Base-by-base conservation (phyloP, 35 echinoderm and acorn worm genomes). In the Holothuria glaberrima region DNA sequence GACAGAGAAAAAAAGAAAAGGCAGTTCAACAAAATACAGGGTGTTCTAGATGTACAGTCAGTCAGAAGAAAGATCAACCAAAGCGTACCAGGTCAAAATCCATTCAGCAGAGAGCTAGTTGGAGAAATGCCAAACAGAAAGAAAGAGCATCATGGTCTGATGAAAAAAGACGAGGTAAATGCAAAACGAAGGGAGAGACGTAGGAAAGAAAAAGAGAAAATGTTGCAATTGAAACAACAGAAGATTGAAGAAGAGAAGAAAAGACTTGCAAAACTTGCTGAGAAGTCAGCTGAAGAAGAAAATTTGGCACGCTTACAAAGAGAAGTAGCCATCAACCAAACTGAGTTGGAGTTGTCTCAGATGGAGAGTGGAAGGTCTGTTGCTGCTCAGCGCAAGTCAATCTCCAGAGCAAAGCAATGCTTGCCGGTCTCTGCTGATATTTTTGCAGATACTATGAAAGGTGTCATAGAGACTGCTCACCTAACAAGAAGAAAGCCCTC, bases 81-180 rank as follows among this genome's bases (percentile, higher is more conserved):
- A 46, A 46, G 44, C 26, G 26, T 28, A 71, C 67, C 21, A 71
- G 67, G 27, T 22, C 67, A 26, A 71, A 29, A 71, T 71, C 33
- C 13, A 71, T 5, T 71, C 19, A 71, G 67, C 67, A 71, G 67
- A 71, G 67, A 5, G 13, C 27, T 21, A 28, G 33, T 16, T 71
- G 67, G 67, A 71, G 26, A 71, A 71, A 16, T 16, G 67, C 21
- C 19, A 71, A 71, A 29, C 21, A 71, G 67, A 71, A 71, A 71
- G 67, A 71, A 71, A 71, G 67, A 71, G 67, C 21, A 71, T 16
- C 67, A 26, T 71, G 67, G 67, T 71, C 67, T 27, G 67, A 71
- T 4, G 67, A 71, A 12, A 71, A 29, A 26, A 71, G 67, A 71
- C 19, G 21, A 26, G 67, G 67, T 71, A 4, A 71, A 71, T 71